Evolutionary conservation across 2,113 vertebrate species (phyloP), one percentile per base, ranked within the genome.

Genomic region (Myotis brandtii): DNA sequence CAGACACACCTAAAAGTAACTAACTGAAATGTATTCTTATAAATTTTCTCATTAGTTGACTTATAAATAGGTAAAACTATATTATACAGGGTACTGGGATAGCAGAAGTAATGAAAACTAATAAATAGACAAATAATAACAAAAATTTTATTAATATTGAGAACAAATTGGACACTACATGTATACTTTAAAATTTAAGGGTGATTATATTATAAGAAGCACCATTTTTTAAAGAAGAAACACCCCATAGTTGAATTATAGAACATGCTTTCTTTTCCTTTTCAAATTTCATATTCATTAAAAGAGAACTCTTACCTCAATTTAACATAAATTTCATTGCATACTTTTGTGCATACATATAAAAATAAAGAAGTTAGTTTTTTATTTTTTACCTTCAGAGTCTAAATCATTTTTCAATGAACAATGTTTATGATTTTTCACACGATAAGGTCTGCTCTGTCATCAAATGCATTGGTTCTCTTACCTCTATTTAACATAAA

Each of bases 151-250:
- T 48, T 90, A 67, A 73, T 66, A 80, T 37, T 95, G 16, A 80
- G 14, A 89, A 12, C 4, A 95, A 95, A 86, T 14, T 62, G 4
- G 76, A 48, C 90, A 82, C 5, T 21, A n/a, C 59, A 59, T 69
- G 56, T 59, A 23, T 25, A 79, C 43, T 81, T 76, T 52, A 76
- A 95, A 82, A 70, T 52, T 37, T 69, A 90, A 52, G 18, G 40
- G 4, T 62, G 14, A 30, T 5, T 62, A 30, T 20, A 59, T 88
- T n/a, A 0, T 79, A 73, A 75, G 14, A 59, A 69, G 43, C n/a
- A 73, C 21, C 8, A 69, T 59, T 89, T 92, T 89, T 30, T 50
- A 43, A 95, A 95, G 40, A 82, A 85, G 52, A 80, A 86, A 46
- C 23, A 86, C 18, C 14, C 10, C 86, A 70, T 8, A n/a, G 13